Conservation (phyloP, 2,888 invertebrate genomes). For the Ophion costatus region DNA sequence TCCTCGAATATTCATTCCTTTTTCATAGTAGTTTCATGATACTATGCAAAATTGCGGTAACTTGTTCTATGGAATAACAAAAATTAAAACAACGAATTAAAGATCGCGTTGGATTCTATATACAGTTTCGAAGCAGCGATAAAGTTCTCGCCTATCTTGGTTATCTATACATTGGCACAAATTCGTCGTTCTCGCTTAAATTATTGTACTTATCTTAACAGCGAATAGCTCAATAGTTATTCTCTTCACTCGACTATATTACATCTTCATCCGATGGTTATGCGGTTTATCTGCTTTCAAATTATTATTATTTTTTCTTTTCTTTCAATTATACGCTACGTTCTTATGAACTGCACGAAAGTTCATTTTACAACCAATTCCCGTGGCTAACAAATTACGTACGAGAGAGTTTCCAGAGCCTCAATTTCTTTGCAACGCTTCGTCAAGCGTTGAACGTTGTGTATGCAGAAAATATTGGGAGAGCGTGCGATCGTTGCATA, state of each 20-base stretch:
- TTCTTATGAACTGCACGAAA: conserved; percentile 20
- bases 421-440: background rate
- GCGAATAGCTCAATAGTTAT: conserved; percentile 42
- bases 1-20: too few relatives aligned
- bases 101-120: background rate
- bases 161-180: conserved; percentile 63
- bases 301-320: background rate
- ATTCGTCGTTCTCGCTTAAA: conserved; percentile 57
- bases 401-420: conserved; percentile 33
- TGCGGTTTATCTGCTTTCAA: conserved; percentile 10
- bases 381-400: conserved; percentile 22
- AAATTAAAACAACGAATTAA: background rate
- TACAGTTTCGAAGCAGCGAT: conserved; percentile 49
- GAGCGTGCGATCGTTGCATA: background rate
- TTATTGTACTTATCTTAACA: conserved; percentile 54
- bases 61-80: background rate
- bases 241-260: conserved; percentile 52
- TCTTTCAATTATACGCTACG: background rate
- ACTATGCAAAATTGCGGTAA: background rate
- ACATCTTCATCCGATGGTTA: conserved; percentile 57
- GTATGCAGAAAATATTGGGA: conserved; percentile 11
- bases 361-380: conserved; percentile 53
- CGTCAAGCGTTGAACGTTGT: conserved; percentile 40
- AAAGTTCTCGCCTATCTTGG: conserved; percentile 41
- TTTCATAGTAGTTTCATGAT: background rate